phyloP scores from a whole-genome alignment of 2,797 vertebrate genomes.

The Halcyon badia region DNA sequence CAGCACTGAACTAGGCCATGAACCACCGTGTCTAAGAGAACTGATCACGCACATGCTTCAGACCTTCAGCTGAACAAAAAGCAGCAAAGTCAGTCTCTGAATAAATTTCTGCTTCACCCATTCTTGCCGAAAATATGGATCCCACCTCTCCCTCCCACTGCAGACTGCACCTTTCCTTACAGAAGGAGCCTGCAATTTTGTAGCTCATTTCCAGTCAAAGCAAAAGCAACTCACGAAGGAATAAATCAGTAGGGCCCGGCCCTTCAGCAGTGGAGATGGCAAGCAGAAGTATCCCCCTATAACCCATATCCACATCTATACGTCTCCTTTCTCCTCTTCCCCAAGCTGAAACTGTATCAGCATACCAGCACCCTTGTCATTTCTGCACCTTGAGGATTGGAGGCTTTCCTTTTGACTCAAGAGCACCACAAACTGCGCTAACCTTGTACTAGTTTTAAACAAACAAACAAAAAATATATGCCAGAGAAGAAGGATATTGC shows the following conservation, averaged over 20 bases:
- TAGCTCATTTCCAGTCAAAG: slow-evolving; percentile 4
- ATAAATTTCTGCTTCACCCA: background rate
- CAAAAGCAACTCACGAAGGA: background rate
- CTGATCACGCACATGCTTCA: background rate
- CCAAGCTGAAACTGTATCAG: background rate
- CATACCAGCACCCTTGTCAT: background rate
- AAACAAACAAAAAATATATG: slow-evolving; percentile 44
- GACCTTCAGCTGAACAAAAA: background rate
- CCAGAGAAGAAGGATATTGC: slow-evolving; percentile 67
- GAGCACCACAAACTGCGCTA: slow-evolving; percentile 34
- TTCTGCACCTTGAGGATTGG: slow-evolving; percentile 11
- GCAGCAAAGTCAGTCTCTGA: background rate
- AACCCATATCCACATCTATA: accelerated
- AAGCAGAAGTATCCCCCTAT: background rate
- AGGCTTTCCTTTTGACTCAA: slow-evolving; percentile 8
- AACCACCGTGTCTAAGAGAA: background rate
- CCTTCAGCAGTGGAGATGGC: background rate
- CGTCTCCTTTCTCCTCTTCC: background rate
- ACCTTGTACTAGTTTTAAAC: slow-evolving; percentile 57
- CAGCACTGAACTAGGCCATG: background rate
- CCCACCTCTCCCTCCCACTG: background rate
- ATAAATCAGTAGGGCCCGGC: background rate
- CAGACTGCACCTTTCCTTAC: background rate
- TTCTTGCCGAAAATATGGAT: background rate
- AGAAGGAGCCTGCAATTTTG: background rate